Evolutionary conservation across 2,888 invertebrate genomes (phyloP), one percentile per base, ranked within the genome.

Genomic region (Diabrotica balteata): DNA sequence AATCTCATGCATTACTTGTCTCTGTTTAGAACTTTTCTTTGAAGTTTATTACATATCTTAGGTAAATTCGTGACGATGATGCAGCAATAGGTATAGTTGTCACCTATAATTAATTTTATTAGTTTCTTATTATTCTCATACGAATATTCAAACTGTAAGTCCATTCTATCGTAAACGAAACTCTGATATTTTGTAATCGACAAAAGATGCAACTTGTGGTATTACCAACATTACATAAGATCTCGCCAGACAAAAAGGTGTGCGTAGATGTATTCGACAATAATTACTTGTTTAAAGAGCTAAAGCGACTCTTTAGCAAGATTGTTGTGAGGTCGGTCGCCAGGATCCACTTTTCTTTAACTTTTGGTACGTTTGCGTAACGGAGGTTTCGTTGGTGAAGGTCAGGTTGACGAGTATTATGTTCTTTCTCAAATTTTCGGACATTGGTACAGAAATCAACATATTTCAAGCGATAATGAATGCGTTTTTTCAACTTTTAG

Each of bases 311-410:
- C 11, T 8, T 17, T 22, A 51, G 17, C 17, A 51, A 9, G 17
- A 22, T 51, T 8, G 8, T 17, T 8, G 17, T 22, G 51, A 17
- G 17, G 17, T 11, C 17, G 54, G n/a, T 54, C 10, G 43, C 7
- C 11, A 10, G 7, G 7, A 54, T 42, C 54, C n/a, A 43, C 54
- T 54, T 54, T 54, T 54, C 9, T 6, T 54, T 9, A 8, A 51
- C 22, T 51, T 51, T 54, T 43, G 9, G 9, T n/a, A 43, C 10
- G 10, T 10, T 54, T 54, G 11, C 54, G 43, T 54, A 54, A 54
- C 54, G 5, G 9, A 54, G 8, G 7, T 54, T 54, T 42, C n/a
- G 54, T 54, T 54, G 53, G 42, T 53, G 54, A 54, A 54, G 54
- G 54, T 54, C 53, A n/a, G n/a, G 7, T 53, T 53, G 32, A 52